Base-by-base conservation (phyloP, 2,797 vertebrate genomes). In the Neopelma chrysocephalum region DNA sequence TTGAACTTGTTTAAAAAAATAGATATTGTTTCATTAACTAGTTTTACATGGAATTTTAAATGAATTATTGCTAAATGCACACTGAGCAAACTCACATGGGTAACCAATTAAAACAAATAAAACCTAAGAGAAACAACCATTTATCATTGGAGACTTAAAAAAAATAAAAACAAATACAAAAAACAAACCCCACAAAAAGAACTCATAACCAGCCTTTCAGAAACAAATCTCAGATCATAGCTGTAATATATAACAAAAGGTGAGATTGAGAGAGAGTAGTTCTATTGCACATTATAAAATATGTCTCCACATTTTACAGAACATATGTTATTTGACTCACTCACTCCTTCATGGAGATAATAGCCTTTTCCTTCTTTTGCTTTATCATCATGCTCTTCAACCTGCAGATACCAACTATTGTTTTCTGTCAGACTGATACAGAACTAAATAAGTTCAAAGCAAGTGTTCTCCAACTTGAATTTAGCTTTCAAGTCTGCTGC, bases 311-410 rank as follows among this genome's bases (percentile, higher is more conserved):
- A 38, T 78, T 93, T 90, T 78, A 81, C 50, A 78, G 73, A 75
- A 78, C 78, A 69, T 73, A 77, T 69, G 90, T 45, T 86, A 73
- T 40, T 69, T 92, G 91, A 87, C 72, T 95, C 53, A 57, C 31
- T 91, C 34, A 50, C 31, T 91, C 34, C 36, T 87, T 56, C 38
- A 57, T 13, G 26, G 18, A 75, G 42, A 38, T 1, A 5, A 87
- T 43, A 87, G 45, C n/a, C 32, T 25, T 29, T 57, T 85, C 31
- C 60, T 69, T 43, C 78, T 77, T 80, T 27, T 45, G 31, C 60
- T 56, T 93, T 64, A 89, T n/a, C 58, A 65, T 50, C 27, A 2
- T 4, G 36, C 17, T 38, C 60, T 82, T 82, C 36, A 48, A 64
- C 56, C 64, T 9, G 11, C 65, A 86, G 69, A 43, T 27, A 92